These are phyloP conservation scores for Pseudachorutes palmiensis DNA, from an alignment of 1,140 invertebrate genomes.

Conservation along the genomic window DNA sequence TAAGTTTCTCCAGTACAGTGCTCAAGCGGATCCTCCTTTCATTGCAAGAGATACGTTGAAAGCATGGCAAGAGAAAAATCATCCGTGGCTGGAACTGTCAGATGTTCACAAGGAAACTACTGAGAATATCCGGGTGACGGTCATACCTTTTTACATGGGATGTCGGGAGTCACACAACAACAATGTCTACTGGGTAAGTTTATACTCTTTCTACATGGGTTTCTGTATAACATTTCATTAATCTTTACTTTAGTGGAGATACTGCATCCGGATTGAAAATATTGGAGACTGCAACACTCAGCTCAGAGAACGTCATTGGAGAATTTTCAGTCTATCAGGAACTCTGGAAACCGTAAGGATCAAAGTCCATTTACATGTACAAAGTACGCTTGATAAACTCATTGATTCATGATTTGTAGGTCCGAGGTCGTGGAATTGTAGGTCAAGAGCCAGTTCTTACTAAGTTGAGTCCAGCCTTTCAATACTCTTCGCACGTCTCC, in stretches of 20 bases:
- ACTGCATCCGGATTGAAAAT: slow-evolving; percentile 93
- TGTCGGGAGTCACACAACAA: slow-evolving; percentile 78
- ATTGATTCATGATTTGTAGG: slow-evolving; percentile 5
- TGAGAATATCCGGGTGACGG: slow-evolving; percentile 87
- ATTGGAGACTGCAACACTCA: slow-evolving; percentile 80
- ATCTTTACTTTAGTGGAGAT: slow-evolving; percentile 68
- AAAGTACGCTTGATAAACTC: background rate
- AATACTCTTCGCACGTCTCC: slow-evolving; percentile 94
- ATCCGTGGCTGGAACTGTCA: slow-evolving; percentile 90
- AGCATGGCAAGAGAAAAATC: slow-evolving; percentile 95
- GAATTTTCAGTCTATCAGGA: slow-evolving; percentile 89
- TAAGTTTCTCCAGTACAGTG: slow-evolving; percentile 77
- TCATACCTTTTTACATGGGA: slow-evolving; percentile 96
- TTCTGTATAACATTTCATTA: background rate
- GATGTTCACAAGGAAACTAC: slow-evolving; percentile 98
- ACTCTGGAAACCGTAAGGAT: slow-evolving; percentile 72
- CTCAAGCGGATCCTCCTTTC: slow-evolving; percentile 77
- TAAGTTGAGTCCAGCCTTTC: slow-evolving; percentile 80
- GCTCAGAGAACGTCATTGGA: slow-evolving; percentile 88
- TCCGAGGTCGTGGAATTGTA: slow-evolving; percentile 1
- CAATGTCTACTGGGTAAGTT: slow-evolving; percentile 79
- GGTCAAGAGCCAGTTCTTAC: slow-evolving; percentile 79
- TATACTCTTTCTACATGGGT: slow-evolving; percentile 10
- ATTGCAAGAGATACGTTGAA: slow-evolving; percentile 77
- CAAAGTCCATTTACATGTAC: too few species aligned